Evolutionary conservation across 2,888 invertebrate species (phyloP).

Genomic region (Megaustenia siamemsis): DNA sequence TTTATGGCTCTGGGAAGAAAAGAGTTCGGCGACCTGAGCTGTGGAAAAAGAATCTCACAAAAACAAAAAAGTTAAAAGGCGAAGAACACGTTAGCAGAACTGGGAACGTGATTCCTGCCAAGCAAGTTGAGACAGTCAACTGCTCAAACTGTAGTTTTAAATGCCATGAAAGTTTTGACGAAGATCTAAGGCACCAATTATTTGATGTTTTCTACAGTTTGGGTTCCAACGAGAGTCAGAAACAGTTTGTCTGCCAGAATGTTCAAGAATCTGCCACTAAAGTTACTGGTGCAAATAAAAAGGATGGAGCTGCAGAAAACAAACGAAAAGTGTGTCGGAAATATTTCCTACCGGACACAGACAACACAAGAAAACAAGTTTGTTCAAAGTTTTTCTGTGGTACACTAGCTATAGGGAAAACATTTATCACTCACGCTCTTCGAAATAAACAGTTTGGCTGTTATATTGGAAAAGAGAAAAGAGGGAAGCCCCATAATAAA

Average conservation of each 20-base stretch:
- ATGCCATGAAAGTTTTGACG: slow-evolving; percentile 32
- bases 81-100: slow-evolving; percentile 44
- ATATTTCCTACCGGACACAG: slow-evolving; percentile 43
- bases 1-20: slow-evolving; percentile 17
- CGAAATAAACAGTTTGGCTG: slow-evolving; percentile 45
- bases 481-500: slow-evolving; percentile 46
- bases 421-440: slow-evolving; percentile 42
- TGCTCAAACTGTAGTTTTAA: slow-evolving; percentile 41
- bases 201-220: slow-evolving; percentile 42
- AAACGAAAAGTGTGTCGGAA: slow-evolving; percentile 43
- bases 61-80: slow-evolving; percentile 37
- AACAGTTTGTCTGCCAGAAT: slow-evolving; percentile 49
- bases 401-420: slow-evolving; percentile 41
- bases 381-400: slow-evolving; percentile 44
- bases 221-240: slow-evolving; percentile 46
- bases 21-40: slow-evolving; percentile 16
- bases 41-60: slow-evolving; percentile 48
- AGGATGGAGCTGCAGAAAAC: slow-evolving; percentile 20
- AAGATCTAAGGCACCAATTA: slow-evolving; percentile 17
- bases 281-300: slow-evolving; percentile 23
- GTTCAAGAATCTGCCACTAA: slow-evolving; percentile 32
- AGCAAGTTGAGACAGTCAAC: slow-evolving; percentile 23
- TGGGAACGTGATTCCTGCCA: slow-evolving; percentile 41
- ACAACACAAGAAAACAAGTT: slow-evolving; percentile 46
- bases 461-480: slow-evolving; percentile 42